Evolutionary conservation across 2,113 vertebrate species (phyloP), one percentile per base, ranked within the genome.

Genomic region (Empidonax traillii): DNA sequence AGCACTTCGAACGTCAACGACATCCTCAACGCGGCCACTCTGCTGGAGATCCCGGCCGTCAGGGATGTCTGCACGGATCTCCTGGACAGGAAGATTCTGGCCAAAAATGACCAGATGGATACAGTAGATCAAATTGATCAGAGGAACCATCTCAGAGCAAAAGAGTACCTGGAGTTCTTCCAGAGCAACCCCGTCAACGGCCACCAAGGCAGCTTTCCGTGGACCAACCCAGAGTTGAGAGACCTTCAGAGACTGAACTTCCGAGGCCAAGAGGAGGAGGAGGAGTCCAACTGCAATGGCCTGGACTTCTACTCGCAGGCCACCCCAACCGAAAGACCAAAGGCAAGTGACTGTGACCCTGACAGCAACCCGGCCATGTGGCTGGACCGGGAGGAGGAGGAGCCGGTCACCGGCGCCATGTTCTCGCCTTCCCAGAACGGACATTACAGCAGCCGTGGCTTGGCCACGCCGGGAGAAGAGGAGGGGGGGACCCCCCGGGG

Each of bases 91-190:
- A 99, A 99, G 98, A 99, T 99, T 98, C 99, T 99, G 97, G 94
- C 96, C 84, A 98, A 97, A 62, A 95, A 97, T 35, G 98, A 97
- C 90, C 98, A 98, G 96, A 98, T 97, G 94, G 98, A 98, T 94
- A 96, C 96, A 69, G 98, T 97, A 86, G 98, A 97, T 95, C 97
- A 98, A 94, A 97, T 97, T 92, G 98, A 99, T 97, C 99, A 98
- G 97, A 98, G 98, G 97, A 99, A 99, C 97, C 98, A 98, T 94
- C 98, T 99, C 85, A 98, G 98, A 85, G 99, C 99, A 97, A 99
- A 98, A 96, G 99, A 99, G 97, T 99, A 99, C 98, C 98, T 99
- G 96, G 99, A 99, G 98, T 99, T 98, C 98, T 99, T 99, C 98
- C 99, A 99, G 98, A 98, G 98, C 94, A 98, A 98, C 96, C 98